Base-by-base conservation (phyloP, 1,140 invertebrate species). In the Anastatus disparis region DNA sequence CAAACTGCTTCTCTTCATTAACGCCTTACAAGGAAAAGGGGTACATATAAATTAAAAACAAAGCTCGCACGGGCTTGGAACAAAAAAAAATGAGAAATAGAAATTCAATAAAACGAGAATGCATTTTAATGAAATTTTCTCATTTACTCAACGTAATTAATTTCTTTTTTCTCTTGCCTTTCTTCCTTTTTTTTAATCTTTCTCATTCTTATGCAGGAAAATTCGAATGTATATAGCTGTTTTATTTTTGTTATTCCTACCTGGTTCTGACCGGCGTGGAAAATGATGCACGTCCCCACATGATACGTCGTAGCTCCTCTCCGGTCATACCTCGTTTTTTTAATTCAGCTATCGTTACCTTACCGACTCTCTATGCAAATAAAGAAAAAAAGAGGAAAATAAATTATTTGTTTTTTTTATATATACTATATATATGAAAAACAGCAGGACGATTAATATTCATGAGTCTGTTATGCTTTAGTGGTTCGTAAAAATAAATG, bases 201-300 rank as follows among this genome's bases (percentile, higher is more conserved):
- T n/a, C n/a, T n/a, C n/a, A n/a, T n/a, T n/a, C n/a, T n/a, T n/a
- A n/a, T n/a, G n/a, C n/a, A 15, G 24, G 42, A 26, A 40, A 1
- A 17, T 42, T 24, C 9, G 20, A 3, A 22, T 8, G 6, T 24
- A 2, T 62, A 29, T n/a, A n/a, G n/a, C n/a, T n/a, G n/a, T n/a
- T n/a, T n/a, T n/a, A n/a, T n/a, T n/a, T n/a, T n/a, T n/a, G n/a
- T n/a, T n/a, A n/a, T n/a, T n/a, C n/a, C 87, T 86, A 91, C 90
- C 89, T 89, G 68, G 85, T 83, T 84, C 93, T 93, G 13, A 93
- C 90, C 8, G 94, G 94, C 26, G 94, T 95, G n/a, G 93, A 94
- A 65, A 95, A 93, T 2, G 93, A 94, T 31, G 91, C 92, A 20
- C 93, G 87, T 35, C 93, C 94, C 95, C 95, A 96, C 93, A 96